phyloP scores from a whole-genome alignment of 2,113 vertebrate species.

The Urocitellus parryii region DNA sequence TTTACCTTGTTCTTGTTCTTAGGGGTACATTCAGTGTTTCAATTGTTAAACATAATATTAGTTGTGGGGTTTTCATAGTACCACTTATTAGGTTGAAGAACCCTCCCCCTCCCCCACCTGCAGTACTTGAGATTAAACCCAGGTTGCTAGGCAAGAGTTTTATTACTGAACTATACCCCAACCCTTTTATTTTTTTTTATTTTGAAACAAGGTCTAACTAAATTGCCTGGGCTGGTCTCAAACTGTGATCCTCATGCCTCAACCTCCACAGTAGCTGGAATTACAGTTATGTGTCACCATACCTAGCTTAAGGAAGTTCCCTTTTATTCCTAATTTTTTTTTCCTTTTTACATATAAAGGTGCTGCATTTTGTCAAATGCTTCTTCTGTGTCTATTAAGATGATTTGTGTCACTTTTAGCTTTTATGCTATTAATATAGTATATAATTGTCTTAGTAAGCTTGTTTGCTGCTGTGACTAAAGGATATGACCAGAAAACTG shows the following conservation, averaged over 20 bases:
- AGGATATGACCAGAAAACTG: too few species aligned
- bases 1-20: background rate
- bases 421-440: conserved; percentile 33
- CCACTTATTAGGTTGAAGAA: background rate
- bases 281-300: too few species aligned
- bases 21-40: background rate
- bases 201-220: too few species aligned
- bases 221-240: too few species aligned
- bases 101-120: background rate
- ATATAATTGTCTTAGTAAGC: background rate
- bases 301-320: background rate
- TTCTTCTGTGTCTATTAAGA: background rate
- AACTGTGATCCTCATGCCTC: too few species aligned
- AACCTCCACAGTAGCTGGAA: too few species aligned
- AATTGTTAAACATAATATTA: background rate
- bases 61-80: background rate
- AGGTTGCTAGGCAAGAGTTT: too few species aligned
- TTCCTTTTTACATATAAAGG: background rate
- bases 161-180: too few species aligned
- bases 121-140: too few species aligned
- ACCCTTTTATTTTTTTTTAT: too few species aligned
- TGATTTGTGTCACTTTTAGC: background rate
- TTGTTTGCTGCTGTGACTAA: too few species aligned
- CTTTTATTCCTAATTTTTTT: background rate
- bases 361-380: conserved; percentile 15